Base-by-base conservation (phyloP, 30 jellyfish, hydroid and myxozoan species). In the Cassiopea xamachana region DNA sequence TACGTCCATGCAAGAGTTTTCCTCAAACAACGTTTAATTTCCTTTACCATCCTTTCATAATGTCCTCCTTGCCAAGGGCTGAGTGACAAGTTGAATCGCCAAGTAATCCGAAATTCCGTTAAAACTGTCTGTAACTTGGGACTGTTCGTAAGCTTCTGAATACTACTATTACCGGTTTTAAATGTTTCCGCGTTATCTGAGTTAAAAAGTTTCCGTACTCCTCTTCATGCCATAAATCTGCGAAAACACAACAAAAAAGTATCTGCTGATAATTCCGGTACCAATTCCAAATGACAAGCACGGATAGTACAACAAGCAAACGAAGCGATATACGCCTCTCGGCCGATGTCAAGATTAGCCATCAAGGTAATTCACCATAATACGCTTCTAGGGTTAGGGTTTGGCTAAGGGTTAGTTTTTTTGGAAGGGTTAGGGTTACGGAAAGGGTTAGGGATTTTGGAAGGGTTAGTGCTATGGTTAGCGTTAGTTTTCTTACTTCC, bases 201-300 rank as follows among this genome's bases (percentile, higher is more conserved):
- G 39, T 76, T 46, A n/a, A 88, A 48, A 7, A 82, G 4, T n/a
- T 45, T 50, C 48, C 97, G 97, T 12, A 68, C 45, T 1, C 91
- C 98, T 50, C 97, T 80, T 67, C 89, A 17, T 14, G 92, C 74
- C 17, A 58, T 46, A 82, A 92, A 92, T 47, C 96, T 75, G 46
- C 87, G 60, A 1, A 87, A 80, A 49, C 84, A 75, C 14, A 50
- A 60, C 27, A 86, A 48, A 80, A 87, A 92, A 7, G 88, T 27
- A 13, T 9, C 75, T 2, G 86, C 90, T 14, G 84, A 50, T 17
- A 88, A 69, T 48, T 93, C 97, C 1, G 90, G 91, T 17, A 74
- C 92, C 59, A 93, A 62, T 71, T 93, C 98, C 13, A 93, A 60
- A 71, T 93, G 98, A 6, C 82, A 14, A 18, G 94, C 97, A 2